These are phyloP conservation scores for Drymodes brunneopygia DNA, from an alignment of 2,113 vertebrate species.

Conservation along the genomic window DNA sequence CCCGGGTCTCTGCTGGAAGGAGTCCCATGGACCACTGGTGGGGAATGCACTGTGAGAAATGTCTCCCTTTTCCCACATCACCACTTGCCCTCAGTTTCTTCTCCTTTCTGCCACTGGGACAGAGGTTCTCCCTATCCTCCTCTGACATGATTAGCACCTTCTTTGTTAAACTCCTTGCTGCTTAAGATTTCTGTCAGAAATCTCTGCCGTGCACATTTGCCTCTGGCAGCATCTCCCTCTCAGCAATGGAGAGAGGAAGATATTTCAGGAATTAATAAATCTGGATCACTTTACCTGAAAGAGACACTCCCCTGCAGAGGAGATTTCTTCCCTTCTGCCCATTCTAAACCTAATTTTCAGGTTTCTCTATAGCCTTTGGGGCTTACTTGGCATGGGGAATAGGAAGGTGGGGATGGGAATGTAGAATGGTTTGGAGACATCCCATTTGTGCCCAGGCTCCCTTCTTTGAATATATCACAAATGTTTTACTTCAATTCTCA, in stretches of 20 bases:
- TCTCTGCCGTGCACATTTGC: rapidly evolving
- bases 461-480: background rate
- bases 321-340: background rate
- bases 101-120: background rate
- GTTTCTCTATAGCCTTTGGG: background rate
- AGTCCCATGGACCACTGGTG: background rate
- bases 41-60: background rate
- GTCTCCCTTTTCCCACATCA: background rate
- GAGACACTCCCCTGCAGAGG: background rate
- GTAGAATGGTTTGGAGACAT: background rate
- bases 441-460: background rate
- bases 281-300: background rate
- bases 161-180: background rate
- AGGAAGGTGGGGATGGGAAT: background rate
- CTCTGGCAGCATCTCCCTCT: background rate
- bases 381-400: background rate
- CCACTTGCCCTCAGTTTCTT: background rate
- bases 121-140: background rate
- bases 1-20: background rate
- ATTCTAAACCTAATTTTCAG: background rate
- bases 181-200: background rate
- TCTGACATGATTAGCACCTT: background rate
- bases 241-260: background rate
- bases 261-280: background rate
- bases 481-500: background rate